phyloP scores from a whole-genome alignment of 1,140 invertebrate species.

The Bombus superbus region DNA sequence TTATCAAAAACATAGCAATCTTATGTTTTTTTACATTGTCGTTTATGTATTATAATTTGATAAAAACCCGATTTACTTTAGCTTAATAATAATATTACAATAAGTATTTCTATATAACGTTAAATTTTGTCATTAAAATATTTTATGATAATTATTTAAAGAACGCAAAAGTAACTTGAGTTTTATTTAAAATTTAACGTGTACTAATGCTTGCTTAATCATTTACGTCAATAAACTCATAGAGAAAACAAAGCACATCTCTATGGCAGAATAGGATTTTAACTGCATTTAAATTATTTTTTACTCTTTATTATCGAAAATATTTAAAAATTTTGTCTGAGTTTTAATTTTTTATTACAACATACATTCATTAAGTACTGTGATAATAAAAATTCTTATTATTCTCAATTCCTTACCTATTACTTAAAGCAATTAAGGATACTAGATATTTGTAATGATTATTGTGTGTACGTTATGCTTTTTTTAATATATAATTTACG shows the following conservation, averaged over 20 bases:
- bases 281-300: constrained; percentile 32
- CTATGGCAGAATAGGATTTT: neutral
- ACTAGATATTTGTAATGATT: constrained; percentile 52
- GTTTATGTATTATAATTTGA: constrained; percentile 39
- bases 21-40: constrained; percentile 31
- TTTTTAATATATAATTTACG: constrained; percentile 62
- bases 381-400: constrained; percentile 61
- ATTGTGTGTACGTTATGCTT: constrained; percentile 47
- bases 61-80: constrained; percentile 30
- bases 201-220: neutral
- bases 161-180: neutral
- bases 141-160: constrained; percentile 5
- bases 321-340: constrained; percentile 21
- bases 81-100: neutral
- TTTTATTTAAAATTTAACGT: neutral
- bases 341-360: constrained; percentile 24
- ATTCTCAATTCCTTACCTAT: constrained; percentile 28
- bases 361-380: constrained; percentile 65
- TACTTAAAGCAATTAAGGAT: constrained; percentile 23
- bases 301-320: neutral
- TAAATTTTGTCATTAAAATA: neutral
- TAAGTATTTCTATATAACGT: constrained; percentile 21
- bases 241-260: neutral
- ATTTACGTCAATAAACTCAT: neutral
- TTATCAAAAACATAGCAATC: constrained; percentile 19